Evolutionary conservation across 2,888 invertebrate genomes (phyloP).

Genomic region (Andrena trimmerana): DNA sequence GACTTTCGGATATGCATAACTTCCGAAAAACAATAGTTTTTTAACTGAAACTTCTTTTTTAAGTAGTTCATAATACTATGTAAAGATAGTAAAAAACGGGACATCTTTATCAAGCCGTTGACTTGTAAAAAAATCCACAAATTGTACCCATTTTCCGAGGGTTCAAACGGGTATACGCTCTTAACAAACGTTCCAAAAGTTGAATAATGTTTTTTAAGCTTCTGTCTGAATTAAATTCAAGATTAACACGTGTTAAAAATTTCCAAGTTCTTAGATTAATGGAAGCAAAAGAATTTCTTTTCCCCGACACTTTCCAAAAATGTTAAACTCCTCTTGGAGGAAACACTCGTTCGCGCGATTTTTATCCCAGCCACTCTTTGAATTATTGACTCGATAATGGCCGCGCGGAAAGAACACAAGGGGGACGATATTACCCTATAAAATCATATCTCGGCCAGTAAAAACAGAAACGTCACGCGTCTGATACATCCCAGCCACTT

Average conservation of each 20-base stretch:
- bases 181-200: too few species aligned
- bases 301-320: neutral
- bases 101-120: too few species aligned
- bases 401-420: constrained; percentile 47
- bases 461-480: constrained; percentile 33
- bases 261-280: neutral
- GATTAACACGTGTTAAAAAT: neutral
- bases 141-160: too few species aligned
- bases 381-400: constrained; percentile 61
- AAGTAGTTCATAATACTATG: too few species aligned
- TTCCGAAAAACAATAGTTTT: too few species aligned
- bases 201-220: neutral
- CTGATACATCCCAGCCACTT: constrained; percentile 39
- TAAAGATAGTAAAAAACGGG: too few species aligned
- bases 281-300: too few species aligned
- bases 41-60: too few species aligned
- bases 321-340: neutral
- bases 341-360: constrained; percentile 5
- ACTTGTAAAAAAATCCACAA: too few species aligned
- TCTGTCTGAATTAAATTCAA: neutral
- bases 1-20: too few species aligned
- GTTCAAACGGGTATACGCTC: too few species aligned
- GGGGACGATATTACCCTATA: constrained; percentile 63
- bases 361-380: constrained; percentile 23
- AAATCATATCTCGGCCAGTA: constrained; percentile 58